These are phyloP conservation scores for Microtus montanus DNA, from an alignment of 2,113 vertebrate species.

Conservation along the genomic window DNA sequence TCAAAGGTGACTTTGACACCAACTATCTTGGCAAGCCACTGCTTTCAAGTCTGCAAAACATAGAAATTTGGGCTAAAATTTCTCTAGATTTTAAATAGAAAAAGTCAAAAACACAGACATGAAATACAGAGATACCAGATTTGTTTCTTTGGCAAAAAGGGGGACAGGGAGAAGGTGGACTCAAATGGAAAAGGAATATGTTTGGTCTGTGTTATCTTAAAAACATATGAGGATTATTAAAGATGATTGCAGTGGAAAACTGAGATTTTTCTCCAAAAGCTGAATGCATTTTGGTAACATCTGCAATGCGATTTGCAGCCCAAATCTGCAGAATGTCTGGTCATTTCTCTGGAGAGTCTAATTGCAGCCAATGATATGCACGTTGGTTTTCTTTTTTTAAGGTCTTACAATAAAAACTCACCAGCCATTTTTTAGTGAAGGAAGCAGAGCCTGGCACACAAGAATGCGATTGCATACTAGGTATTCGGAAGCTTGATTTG, in stretches of 20 bases:
- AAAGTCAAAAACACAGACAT: slow-evolving; percentile 48
- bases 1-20: neutral
- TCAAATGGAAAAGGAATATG: slow-evolving; percentile 29
- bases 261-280: slow-evolving; percentile 24
- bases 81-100: slow-evolving; percentile 50
- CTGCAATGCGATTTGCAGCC: neutral
- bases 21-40: neutral
- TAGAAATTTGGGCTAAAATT: neutral
- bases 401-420: slow-evolving; percentile 67
- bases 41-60: slow-evolving; percentile 26
- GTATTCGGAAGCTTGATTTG: slow-evolving; percentile 76
- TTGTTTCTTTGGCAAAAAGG: slow-evolving; percentile 48
- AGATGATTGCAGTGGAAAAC: slow-evolving; percentile 34
- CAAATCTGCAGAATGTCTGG: slow-evolving; percentile 36
- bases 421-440: slow-evolving; percentile 57
- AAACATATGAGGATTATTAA: slow-evolving; percentile 56
- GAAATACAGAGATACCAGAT: slow-evolving; percentile 42
- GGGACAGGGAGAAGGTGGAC: neutral
- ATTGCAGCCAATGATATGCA: slow-evolving; percentile 45
- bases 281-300: neutral
- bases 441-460: slow-evolving; percentile 69
- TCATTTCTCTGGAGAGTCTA: slow-evolving; percentile 7
- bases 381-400: neutral
- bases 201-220: slow-evolving; percentile 51
- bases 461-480: slow-evolving; percentile 71